Percentiles rank a stretch among this genome's conserved stretches.
These are phyloP conservation scores for Apeltes quadracus DNA, from an alignment of 2,113 vertebrate genomes.

Conservation along the genomic window DNA sequence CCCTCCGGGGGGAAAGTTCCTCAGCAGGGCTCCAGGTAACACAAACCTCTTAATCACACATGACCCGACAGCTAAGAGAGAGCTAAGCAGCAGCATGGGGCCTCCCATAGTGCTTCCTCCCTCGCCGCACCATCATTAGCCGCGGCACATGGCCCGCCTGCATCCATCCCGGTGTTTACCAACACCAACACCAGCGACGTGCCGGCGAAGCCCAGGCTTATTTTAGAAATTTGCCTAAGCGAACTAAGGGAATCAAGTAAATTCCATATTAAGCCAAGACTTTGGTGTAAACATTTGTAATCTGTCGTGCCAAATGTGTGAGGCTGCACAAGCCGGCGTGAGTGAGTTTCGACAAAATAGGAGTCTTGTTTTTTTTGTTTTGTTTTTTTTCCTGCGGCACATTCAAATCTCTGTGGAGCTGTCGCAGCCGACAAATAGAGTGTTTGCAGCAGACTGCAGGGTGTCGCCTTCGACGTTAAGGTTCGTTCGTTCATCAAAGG, in stretches of 20 bases:
- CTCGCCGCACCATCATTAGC: slow-evolving; percentile 76
- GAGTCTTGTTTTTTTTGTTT: slow-evolving; percentile 22
- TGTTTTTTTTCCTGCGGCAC: not conserved
- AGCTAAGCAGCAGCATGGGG: slow-evolving; percentile 82
- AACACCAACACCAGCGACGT: slow-evolving; percentile 88
- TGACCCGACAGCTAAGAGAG: slow-evolving; percentile 83
- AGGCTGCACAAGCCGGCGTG: not conserved
- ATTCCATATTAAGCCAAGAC: slow-evolving; percentile 20
- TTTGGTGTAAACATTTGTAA: slow-evolving; percentile 42
- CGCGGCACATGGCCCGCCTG: slow-evolving; percentile 62
- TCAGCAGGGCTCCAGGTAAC: slow-evolving; percentile 87
- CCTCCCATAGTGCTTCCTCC: slow-evolving; percentile 72
- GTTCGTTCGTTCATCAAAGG: slow-evolving; percentile 58
- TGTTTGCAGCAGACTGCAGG: not conserved
- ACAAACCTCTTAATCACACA: slow-evolving; percentile 88
- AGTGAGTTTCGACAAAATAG: slow-evolving; percentile 14
- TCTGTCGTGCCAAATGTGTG: slow-evolving; percentile 21
- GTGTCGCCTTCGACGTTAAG: slow-evolving; percentile 21
- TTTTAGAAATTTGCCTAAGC: slow-evolving; percentile 84
- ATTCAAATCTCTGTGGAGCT: slow-evolving; percentile 6
- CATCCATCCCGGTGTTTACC: slow-evolving; percentile 85
- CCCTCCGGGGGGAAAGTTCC: slow-evolving; percentile 81
- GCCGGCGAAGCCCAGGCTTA: slow-evolving; percentile 88
- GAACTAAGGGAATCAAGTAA: slow-evolving; percentile 55
- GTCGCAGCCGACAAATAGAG: not conserved